Conservation (phyloP, 37 sponge, comb jelly and placozoan species). For the Ephydatia muelleri region DNA sequence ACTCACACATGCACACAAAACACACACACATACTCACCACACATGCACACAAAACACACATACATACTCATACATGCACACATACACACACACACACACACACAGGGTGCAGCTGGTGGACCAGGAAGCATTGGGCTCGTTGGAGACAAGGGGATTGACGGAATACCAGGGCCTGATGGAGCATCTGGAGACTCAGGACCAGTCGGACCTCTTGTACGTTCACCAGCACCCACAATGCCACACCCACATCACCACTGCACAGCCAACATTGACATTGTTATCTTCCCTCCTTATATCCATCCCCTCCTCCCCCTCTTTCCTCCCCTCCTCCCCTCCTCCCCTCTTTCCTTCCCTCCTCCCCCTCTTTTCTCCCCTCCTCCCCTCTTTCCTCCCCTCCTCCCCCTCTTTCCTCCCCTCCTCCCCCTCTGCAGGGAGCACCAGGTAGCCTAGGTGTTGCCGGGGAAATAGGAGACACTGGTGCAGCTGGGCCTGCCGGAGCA, state of each 20-base stretch:
- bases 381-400: neutral
- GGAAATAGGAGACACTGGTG: conserved; percentile 39
- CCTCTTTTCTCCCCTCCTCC: too few species aligned
- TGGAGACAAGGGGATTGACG: conserved; percentile 43
- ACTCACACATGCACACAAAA: conserved; percentile 8
- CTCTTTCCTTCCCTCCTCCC: neutral
- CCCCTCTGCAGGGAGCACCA: conserved; percentile 10
- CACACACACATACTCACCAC: neutral
- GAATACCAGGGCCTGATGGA: conserved; percentile 35
- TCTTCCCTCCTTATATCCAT: too few species aligned
- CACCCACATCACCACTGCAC: neutral
- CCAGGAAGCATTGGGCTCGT: conserved; percentile 49
- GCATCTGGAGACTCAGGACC: conserved; percentile 35
- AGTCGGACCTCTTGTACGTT: conserved; percentile 39
- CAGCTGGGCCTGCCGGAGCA: conserved; percentile 40
- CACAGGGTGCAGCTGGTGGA: conserved; percentile 37
- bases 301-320: too few species aligned
- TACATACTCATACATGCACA: neutral
- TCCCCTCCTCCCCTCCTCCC: neutral
- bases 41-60: conserved; percentile 4
- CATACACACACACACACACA: neutral
- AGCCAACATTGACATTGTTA: neutral
- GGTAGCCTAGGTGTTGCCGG: conserved; percentile 43
- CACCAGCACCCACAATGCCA: neutral
- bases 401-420: neutral